These are phyloP conservation scores for Pyrocephalus nanus DNA, from an alignment of 2,797 vertebrate species.

Conservation along the genomic window DNA sequence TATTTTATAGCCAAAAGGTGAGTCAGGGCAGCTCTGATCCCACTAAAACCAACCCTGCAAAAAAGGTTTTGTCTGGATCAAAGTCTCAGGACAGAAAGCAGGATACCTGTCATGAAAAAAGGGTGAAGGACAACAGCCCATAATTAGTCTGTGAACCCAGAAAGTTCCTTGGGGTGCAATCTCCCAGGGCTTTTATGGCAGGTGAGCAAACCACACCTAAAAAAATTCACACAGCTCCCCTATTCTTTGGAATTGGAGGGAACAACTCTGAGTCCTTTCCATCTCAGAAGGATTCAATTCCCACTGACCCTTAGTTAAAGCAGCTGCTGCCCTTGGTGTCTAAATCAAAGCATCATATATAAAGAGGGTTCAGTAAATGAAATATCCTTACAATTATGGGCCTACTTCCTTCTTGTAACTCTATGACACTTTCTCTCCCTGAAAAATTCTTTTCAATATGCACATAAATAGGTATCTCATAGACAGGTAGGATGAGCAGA, in stretches of 20 bases:
- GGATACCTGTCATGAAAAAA: not conserved
- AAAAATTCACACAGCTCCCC: not conserved
- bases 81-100: not conserved
- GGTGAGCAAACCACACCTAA: not conserved
- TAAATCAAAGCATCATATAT: not conserved
- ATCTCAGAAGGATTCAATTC: not conserved
- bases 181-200: not conserved
- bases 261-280: not conserved
- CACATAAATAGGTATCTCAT: not conserved
- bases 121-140: not conserved
- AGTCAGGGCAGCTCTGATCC: conserved; percentile 13
- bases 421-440: not conserved
- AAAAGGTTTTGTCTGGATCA: not conserved
- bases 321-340: not conserved
- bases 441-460: not conserved
- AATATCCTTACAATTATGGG: not conserved
- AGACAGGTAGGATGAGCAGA: not conserved
- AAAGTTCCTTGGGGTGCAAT: not conserved
- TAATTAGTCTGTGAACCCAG: not conserved
- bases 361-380: not conserved
- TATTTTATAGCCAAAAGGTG: not conserved
- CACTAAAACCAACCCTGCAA: not conserved
- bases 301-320: not conserved
- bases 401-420: not conserved
- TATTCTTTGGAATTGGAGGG: not conserved